Evolutionary conservation across 1,140 invertebrate species (phyloP), one percentile per base, ranked within the genome.

Genomic region (Drosophila littoralis): DNA sequence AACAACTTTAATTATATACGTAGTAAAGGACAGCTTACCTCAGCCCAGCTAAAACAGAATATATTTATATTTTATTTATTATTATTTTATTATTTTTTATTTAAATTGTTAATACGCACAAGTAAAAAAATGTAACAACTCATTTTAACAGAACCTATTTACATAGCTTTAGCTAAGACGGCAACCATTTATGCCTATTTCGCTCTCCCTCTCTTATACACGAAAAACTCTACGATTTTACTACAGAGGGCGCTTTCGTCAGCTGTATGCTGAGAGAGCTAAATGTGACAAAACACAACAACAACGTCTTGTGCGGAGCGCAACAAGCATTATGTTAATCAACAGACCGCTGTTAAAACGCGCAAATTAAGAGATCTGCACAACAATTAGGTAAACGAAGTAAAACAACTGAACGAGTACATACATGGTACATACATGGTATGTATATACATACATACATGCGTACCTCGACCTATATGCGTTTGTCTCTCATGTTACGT

Each of bases 191-290:
- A 64, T 65, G 17, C 60, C 68, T 40, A 57, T 40, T 46, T 33
- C 5, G 0, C 0, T 1, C 5, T 6, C 35, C n/a, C n/a, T 9
- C 42, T 66, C 48, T 54, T 65, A 71, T 36, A 38, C 6, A 4
- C 2, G 13, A 3, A 15, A n/a, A 10, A 9, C 0, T 4, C 4
- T n/a, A 5, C 54, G 5, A 12, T 8, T 2, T 32, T 17, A 9
- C 9, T n/a, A 15, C 35, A 69, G 67, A 54, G 36, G 67, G 58
- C 67, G 67, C 38, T 60, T 28, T 22, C n/a, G n/a, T n/a, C n/a
- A n/a, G n/a, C n/a, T 46, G 2, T 1, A 7, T 7, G 15, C 5
- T 12, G 1, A 6, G 33, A 54, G 33, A 36, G 50, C 32, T 3
- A 7, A 36, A 42, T 42, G 12, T 42, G 0, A 42, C 12, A n/a